phyloP scores from a whole-genome alignment of 2,888 invertebrate species.

The Drosophila aldrichi region DNA sequence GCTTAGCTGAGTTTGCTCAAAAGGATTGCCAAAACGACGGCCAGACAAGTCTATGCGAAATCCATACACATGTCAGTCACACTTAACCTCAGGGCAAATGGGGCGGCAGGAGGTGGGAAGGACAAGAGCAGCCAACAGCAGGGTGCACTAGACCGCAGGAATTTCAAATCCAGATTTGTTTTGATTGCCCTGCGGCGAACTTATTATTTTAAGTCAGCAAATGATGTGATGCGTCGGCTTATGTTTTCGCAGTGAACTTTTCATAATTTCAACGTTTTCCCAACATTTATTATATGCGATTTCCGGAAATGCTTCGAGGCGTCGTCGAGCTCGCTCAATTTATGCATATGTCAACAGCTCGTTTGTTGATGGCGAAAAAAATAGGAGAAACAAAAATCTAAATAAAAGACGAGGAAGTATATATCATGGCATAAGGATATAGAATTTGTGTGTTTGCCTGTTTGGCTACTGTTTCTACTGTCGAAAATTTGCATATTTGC shows the following conservation, averaged over 20 bases:
- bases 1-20: constrained; percentile 68
- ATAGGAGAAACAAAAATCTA: constrained; percentile 7
- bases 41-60: constrained; percentile 61
- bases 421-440: constrained; percentile 1
- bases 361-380: constrained; percentile 31
- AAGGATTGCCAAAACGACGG: constrained; percentile 40
- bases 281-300: constrained; percentile 72
- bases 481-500: constrained; percentile 70
- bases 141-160: constrained; percentile 44
- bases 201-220: constrained; percentile 73
- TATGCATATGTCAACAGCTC: constrained; percentile 80
- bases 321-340: constrained; percentile 55
- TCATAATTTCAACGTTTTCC: constrained; percentile 67
- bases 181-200: constrained; percentile 74
- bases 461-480: constrained; percentile 53
- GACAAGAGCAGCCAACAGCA: constrained; percentile 7
- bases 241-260: constrained; percentile 39
- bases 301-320: constrained; percentile 70
- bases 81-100: constrained; percentile 69
- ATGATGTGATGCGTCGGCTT: constrained; percentile 54
- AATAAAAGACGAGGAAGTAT: constrained; percentile 20
- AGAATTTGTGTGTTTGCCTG: constrained; percentile 32
- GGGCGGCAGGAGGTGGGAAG: constrained; percentile 12
- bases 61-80: constrained; percentile 76
- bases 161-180: constrained; percentile 64